Percentiles rank a stretch among this genome's conserved stretches.
Evolutionary conservation across 2,113 vertebrate genomes (phyloP).

Genomic region (Craseonycteris thonglongyai): DNA sequence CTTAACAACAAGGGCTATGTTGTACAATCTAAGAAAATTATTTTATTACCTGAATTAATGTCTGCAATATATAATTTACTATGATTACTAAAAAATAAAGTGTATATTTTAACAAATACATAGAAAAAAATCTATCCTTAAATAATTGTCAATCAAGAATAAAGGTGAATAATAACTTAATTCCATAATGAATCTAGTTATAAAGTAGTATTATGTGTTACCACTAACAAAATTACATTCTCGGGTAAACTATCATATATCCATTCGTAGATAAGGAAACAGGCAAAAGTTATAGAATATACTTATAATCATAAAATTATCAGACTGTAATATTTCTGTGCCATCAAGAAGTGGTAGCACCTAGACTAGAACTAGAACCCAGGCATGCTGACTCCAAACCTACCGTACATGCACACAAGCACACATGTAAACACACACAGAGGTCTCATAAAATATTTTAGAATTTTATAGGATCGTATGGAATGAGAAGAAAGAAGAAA

Average conservation of each 20-base stretch:
- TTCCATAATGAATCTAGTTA: background rate
- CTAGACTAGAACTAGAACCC: background rate
- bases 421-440: rapidly evolving
- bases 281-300: background rate
- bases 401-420: background rate
- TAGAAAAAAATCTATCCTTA: background rate
- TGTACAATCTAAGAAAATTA: background rate
- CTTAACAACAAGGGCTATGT: background rate
- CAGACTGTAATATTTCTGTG: background rate
- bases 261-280: background rate
- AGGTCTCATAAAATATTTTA: background rate
- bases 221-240: background rate
- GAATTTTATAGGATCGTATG: background rate
- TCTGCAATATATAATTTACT: background rate
- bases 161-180: background rate
- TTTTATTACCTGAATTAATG: background rate
- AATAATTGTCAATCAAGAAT: background rate
- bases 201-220: background rate
- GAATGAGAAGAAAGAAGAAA: background rate
- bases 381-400: background rate
- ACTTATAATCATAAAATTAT: background rate
- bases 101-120: background rate
- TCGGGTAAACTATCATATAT: background rate
- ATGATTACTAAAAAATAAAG: background rate
- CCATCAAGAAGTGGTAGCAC: background rate